phyloP scores from a whole-genome alignment of 2,113 vertebrate species.

The Marmota flaviventris region DNA sequence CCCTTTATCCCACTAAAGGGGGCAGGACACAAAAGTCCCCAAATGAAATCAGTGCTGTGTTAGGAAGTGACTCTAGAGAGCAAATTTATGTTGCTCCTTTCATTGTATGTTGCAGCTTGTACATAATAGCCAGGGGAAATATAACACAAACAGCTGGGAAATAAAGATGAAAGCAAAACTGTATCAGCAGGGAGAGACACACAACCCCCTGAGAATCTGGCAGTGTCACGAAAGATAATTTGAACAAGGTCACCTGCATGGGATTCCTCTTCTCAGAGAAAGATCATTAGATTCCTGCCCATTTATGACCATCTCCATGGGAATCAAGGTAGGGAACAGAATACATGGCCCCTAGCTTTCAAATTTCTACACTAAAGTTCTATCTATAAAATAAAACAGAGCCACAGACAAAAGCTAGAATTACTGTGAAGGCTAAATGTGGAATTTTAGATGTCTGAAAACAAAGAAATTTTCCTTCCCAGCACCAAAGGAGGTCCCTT shows the following conservation, averaged over 20 bases:
- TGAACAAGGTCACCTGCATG: constrained; percentile 16
- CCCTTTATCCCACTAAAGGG: not conserved
- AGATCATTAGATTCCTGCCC: not conserved
- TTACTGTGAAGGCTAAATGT: constrained; percentile 41
- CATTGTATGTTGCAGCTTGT: not conserved
- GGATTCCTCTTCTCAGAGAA: not conserved
- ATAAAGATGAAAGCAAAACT: constrained; percentile 68
- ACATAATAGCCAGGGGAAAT: not conserved
- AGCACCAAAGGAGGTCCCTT: not conserved
- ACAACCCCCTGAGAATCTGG: not conserved
- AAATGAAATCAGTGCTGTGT: not conserved
- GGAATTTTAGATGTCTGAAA: constrained; percentile 54
- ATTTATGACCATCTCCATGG: not conserved
- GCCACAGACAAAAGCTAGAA: not conserved
- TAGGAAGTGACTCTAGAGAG: not conserved
- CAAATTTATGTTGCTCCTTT: not conserved
- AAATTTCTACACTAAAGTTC: not conserved
- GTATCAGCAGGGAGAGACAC: constrained; percentile 53
- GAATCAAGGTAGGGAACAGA: not conserved
- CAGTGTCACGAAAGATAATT: not conserved
- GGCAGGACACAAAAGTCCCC: not conserved
- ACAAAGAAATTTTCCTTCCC: constrained; percentile 75
- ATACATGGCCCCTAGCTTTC: not conserved
- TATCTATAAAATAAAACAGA: constrained; percentile 71
- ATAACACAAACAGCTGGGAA: constrained; percentile 61